Base-by-base conservation (phyloP, 2,888 invertebrate genomes). In the Bombylius major region DNA sequence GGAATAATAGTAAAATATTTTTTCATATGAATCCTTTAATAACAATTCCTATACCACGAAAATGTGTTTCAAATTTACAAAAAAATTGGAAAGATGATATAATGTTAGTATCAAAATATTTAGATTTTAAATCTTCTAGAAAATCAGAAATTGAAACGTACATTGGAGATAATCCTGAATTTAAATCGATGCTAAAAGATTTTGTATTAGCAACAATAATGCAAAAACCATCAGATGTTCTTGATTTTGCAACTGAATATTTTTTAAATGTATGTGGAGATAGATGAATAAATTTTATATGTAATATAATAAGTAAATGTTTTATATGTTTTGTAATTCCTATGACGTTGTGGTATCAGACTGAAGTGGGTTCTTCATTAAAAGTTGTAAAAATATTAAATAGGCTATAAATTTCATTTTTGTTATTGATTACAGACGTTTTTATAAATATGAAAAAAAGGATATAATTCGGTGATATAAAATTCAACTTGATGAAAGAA, bases 201-300 rank as follows among this genome's bases (percentile, higher is more conserved):
- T 61, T 56, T 54, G 31, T 60, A 47, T 5, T 59, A 1, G 39
- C 53, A 32, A 42, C 58, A 31, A 48, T 61, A 34, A 50, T 56
- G 31, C 44, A 49, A n/a, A 59, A 56, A 42, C 59, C 60, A 7
- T 39, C 52, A 8, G 49, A 56, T 47, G 50, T 60, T 47, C 47
- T 60, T n/a, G 58, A 56, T 5, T 59, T 57, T 47, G 56, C 57
- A 4, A 55, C 59, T 12, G 58, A 60, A 12, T 59, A 56, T 50
- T 60, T 60, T 55, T 45, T 52, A 33, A 57, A 57, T 46, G 34
- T 58, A 47, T 58, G 49, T 52, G n/a, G 45, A 8, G 48, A 54
- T 1, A 8, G 48, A 54, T 1, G 50, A 50, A 46, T 8, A 23
- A 23, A 47, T 44, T 4, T 44, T 44, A 4, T 44, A 4, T 44